phyloP scores from a whole-genome alignment of 2,888 invertebrate species.

The Yponomeuta sedellus region DNA sequence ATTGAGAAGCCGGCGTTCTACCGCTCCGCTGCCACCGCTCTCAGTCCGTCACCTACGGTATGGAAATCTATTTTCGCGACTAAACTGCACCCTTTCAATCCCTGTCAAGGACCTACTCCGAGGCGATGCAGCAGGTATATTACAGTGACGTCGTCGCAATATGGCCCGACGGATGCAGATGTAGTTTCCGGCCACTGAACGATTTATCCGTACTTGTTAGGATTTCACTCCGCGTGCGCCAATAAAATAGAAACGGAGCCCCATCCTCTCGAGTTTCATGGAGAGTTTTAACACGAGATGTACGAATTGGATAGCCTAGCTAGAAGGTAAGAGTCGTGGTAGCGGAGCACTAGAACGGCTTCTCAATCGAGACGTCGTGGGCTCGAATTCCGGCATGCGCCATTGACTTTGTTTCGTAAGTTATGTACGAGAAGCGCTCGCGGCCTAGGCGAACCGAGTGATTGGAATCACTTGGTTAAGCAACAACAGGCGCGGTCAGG shows the following conservation, averaged over 20 bases:
- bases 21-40: too few species aligned
- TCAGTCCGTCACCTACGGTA: too few species aligned
- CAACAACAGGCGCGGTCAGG: too few species aligned
- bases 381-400: too few species aligned
- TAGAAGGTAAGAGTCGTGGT: too few species aligned
- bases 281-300: not conserved
- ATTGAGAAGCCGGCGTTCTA: too few species aligned
- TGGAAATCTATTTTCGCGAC: not conserved
- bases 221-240: constrained; percentile 3
- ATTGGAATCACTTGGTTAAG: too few species aligned
- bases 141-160: not conserved
- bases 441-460: too few species aligned
- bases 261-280: not conserved
- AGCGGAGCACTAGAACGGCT: too few species aligned
- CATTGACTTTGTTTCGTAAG: too few species aligned
- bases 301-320: not conserved
- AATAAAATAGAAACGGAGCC: not conserved
- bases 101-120: not conserved
- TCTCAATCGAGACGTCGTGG: too few species aligned
- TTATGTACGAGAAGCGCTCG: too few species aligned
- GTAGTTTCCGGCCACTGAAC: not conserved
- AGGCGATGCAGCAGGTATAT: constrained; percentile 5
- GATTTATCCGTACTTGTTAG: constrained; percentile 10
- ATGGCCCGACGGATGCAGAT: constrained; percentile 1
- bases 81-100: not conserved